Conservation (phyloP, 2,797 vertebrate species). For the Propithecus perrieri region DNA sequence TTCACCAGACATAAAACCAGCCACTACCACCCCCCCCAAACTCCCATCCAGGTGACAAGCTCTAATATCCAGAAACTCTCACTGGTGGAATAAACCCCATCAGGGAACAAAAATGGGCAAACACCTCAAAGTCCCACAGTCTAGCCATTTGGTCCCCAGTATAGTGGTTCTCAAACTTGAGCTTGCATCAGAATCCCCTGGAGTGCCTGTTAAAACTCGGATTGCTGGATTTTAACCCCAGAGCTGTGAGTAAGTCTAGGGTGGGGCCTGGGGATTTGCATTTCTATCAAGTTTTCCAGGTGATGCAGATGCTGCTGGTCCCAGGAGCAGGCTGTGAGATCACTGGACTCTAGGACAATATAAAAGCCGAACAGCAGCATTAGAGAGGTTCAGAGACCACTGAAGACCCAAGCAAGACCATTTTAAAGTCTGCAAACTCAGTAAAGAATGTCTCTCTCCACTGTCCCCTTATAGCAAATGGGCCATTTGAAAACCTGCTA, state of each 20-base stretch:
- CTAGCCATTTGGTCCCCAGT: not conserved
- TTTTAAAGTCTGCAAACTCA: not conserved
- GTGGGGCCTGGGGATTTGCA: too few species aligned
- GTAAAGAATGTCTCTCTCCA: not conserved
- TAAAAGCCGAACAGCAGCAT: rapidly evolving
- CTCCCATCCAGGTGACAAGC: not conserved
- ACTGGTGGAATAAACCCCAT: not conserved
- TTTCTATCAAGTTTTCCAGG: not conserved
- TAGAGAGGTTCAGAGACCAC: not conserved
- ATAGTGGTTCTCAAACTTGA: not conserved
- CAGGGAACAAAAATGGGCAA: not conserved
- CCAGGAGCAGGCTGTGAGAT: not conserved
- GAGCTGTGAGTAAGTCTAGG: not conserved
- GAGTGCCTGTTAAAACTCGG: not conserved
- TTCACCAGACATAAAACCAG: not conserved
- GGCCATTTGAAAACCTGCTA: not conserved
- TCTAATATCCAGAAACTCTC: not conserved
- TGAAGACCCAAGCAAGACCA: not conserved
- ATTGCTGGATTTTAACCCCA: not conserved
- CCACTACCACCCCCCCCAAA: not conserved
- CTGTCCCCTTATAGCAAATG: not conserved
- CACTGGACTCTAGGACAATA: too few species aligned
- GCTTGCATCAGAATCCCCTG: not conserved
- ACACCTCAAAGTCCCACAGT: not conserved
- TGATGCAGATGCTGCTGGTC: not conserved